Base-by-base conservation (phyloP, 2,797 vertebrate genomes). In the Allenopithecus nigroviridis region DNA sequence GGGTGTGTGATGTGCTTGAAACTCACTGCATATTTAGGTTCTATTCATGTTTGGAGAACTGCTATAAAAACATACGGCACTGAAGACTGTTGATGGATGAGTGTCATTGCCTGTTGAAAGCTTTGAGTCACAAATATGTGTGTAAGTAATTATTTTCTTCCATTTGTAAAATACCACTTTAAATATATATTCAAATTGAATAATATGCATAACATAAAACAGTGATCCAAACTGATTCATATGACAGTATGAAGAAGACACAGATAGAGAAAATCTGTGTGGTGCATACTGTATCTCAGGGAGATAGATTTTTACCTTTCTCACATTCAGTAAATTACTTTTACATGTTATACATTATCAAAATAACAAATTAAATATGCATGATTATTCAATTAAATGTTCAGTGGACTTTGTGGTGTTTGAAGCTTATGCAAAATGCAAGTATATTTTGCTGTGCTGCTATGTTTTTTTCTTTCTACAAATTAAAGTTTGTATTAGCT, bases 41-140 rank as follows among this genome's bases (percentile, higher is more conserved):
- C 76, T 97, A 87, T 91, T 97, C 97, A 72, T 97, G 93, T 96
- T 78, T 96, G 92, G 86, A 68, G 57, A 97, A 97, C 57, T 96
- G 64, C 94, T 98, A 70, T 53, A 94, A 97, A 98, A 98, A 97
- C 86, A 92, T 80, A 86, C 75, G 95, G 30, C 48, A 8, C 88
- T 94, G 95, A 97, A 94, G 96, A 86, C 61, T 97, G 80, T 95
- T 98, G 98, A 99, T 98, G 95, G 98, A 98, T 99, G 98, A 95
- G 68, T 98, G 97, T 98, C 98, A 96, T 97, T 98, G 98, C 93
- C 97, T 98, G 98, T 99, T 98, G 96, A 98, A 98, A 98, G 97
- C 98, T 98, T 98, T 98, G 97, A 98, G 98, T 98, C 98, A 97
- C 96, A 98, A 97, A 97, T 98, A 94, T 95, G 89, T 98, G 86